These are phyloP conservation scores for Dyspetes luteomarginatus DNA, from an alignment of 2,888 invertebrate genomes.

Conservation along the genomic window DNA sequence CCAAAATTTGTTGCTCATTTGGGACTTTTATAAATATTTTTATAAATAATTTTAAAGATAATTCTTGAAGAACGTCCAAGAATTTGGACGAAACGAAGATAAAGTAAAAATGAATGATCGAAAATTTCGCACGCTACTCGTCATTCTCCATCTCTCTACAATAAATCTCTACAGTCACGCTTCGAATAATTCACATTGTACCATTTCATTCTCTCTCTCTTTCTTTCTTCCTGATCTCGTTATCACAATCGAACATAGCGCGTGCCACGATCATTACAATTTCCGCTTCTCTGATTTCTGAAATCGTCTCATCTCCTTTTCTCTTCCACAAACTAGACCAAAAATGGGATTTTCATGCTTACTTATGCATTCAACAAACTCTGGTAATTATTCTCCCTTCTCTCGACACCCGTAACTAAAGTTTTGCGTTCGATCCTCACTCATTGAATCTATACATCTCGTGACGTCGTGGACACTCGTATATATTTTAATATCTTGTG, in stretches of 20 bases:
- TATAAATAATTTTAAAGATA: neutral
- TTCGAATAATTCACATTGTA: slow-evolving; percentile 24
- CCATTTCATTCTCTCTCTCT: neutral
- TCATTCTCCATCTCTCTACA: neutral
- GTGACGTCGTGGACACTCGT: neutral
- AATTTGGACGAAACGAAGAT: neutral
- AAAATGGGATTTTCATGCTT: slow-evolving; percentile 28
- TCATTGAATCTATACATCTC: neutral
- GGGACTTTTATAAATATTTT: too few relatives aligned
- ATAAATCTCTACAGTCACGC: slow-evolving; percentile 7
- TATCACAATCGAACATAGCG: neutral
- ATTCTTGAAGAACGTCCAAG: neutral
- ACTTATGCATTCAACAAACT: too few relatives aligned
- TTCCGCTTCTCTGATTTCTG: slow-evolving; percentile 51
- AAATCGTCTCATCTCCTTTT: neutral
- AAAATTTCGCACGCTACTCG: slow-evolving; percentile 34
- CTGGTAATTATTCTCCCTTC: too few relatives aligned
- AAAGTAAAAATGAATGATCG: neutral
- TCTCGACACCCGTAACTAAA: neutral
- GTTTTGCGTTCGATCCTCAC: neutral
- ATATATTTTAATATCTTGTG: neutral
- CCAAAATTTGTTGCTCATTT: too few relatives aligned
- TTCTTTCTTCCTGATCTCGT: slow-evolving; percentile 9
- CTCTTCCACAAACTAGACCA: neutral
- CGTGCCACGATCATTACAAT: slow-evolving; percentile 59